Evolutionary conservation across 2,797 vertebrate genomes (phyloP).

Genomic region (Nyctibius grandis): DNA sequence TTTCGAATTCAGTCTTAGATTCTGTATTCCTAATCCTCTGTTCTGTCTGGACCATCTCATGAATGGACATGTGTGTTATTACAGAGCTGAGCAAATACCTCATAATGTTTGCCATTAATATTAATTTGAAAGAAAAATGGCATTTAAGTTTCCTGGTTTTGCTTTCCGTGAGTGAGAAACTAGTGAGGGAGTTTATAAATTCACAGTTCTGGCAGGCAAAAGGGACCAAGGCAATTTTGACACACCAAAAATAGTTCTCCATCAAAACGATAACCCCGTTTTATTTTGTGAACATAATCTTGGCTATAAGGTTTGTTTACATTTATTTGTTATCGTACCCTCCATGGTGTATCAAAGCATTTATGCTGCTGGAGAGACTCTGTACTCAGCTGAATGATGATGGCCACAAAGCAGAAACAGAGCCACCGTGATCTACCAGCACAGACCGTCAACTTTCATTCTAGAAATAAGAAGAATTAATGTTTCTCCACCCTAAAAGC

Average conservation of each 20-base stretch:
- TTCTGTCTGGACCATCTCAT: slow-evolving; percentile 37
- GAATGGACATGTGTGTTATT: not conserved
- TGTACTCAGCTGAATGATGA: fast-evolving
- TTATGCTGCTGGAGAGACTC: not conserved
- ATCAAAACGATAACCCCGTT: not conserved
- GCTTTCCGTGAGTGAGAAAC: not conserved
- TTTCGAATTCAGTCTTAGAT: not conserved
- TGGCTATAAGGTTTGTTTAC: not conserved
- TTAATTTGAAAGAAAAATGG: slow-evolving; percentile 21
- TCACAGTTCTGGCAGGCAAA: not conserved
- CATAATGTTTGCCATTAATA: not conserved
- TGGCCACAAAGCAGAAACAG: not conserved
- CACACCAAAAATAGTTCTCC: not conserved
- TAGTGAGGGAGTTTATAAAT: not conserved
- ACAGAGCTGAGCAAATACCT: not conserved
- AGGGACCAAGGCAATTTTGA: not conserved
- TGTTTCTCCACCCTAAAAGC: not conserved
- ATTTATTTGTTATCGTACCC: not conserved
- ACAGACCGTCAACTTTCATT: not conserved
- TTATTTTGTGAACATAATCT: not conserved
- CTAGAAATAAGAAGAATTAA: not conserved
- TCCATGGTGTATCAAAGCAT: not conserved
- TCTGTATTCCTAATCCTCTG: slow-evolving; percentile 7
- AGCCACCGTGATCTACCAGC: not conserved
- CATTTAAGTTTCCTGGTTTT: slow-evolving; percentile 14